Evolutionary conservation across 2,888 invertebrate species (phyloP).

Genomic region (Sycophila texana): DNA sequence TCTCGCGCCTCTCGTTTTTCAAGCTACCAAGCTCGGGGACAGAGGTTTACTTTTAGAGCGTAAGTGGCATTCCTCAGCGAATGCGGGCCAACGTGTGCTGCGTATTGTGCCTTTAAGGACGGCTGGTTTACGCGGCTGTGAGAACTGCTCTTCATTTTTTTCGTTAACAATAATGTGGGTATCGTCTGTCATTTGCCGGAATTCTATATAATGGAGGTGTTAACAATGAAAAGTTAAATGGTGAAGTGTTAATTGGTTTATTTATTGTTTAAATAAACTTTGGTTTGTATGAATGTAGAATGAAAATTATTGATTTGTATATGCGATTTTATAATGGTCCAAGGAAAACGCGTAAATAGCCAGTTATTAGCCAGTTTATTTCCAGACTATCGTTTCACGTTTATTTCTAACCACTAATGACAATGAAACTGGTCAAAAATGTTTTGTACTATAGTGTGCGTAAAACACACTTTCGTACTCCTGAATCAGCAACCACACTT

Average conservation of each 20-base stretch:
- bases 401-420: too few relatives aligned
- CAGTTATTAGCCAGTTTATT: too few relatives aligned
- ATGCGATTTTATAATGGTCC: too few relatives aligned
- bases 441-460: too few relatives aligned
- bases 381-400: too few relatives aligned
- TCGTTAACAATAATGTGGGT: background rate
- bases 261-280: background rate
- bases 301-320: too few relatives aligned
- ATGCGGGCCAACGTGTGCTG: background rate
- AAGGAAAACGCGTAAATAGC: too few relatives aligned
- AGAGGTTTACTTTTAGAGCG: slow-evolving; percentile 46
- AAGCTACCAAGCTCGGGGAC: background rate
- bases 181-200: background rate
- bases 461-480: too few relatives aligned
- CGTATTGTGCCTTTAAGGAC: too few relatives aligned
- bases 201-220: background rate
- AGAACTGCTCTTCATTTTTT: background rate
- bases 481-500: too few relatives aligned
- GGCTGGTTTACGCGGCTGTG: background rate
- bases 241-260: background rate
- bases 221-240: slow-evolving; percentile 7
- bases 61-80: slow-evolving; percentile 2
- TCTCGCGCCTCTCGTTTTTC: slow-evolving; percentile 1
- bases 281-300: background rate
- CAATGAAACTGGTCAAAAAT: too few relatives aligned